Evolutionary conservation across 1,140 invertebrate species (phyloP).

Genomic region (Teleogryllus occipitalis): DNA sequence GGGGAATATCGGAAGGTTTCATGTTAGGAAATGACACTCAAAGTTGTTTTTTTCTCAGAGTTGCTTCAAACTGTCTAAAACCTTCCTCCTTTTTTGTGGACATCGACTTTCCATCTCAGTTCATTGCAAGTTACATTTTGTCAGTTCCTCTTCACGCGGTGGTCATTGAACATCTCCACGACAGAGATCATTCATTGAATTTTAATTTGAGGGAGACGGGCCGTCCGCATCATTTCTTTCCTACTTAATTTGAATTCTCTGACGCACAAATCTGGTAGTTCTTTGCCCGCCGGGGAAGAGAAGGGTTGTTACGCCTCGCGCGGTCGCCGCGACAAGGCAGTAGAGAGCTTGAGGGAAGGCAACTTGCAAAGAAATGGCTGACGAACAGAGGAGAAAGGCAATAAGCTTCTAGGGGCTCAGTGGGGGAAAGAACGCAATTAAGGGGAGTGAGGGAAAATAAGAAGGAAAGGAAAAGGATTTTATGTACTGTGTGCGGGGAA

Average conservation of each 20-base stretch:
- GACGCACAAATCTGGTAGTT: neutral
- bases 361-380: neutral
- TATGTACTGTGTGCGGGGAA: too few relatives aligned
- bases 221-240: neutral
- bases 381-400: neutral
- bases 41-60: too few relatives aligned
- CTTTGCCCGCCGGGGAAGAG: neutral
- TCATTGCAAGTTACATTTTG: too few relatives aligned
- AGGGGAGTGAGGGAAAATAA: neutral
- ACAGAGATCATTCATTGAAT: neutral
- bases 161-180: neutral
- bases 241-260: neutral
- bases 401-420: neutral
- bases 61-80: too few relatives aligned
- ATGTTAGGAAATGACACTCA: too few relatives aligned
- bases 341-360: neutral
- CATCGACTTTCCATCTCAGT: too few relatives aligned
- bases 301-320: neutral
- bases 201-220: neutral
- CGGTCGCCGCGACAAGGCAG: neutral
- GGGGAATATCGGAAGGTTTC: too few relatives aligned
- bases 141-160: too few relatives aligned
- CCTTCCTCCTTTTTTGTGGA: too few relatives aligned
- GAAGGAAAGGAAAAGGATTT: neutral
- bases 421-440: neutral